These are phyloP conservation scores for Hepsetus odoe DNA, from an alignment of 2,113 vertebrate genomes.

Conservation along the genomic window DNA sequence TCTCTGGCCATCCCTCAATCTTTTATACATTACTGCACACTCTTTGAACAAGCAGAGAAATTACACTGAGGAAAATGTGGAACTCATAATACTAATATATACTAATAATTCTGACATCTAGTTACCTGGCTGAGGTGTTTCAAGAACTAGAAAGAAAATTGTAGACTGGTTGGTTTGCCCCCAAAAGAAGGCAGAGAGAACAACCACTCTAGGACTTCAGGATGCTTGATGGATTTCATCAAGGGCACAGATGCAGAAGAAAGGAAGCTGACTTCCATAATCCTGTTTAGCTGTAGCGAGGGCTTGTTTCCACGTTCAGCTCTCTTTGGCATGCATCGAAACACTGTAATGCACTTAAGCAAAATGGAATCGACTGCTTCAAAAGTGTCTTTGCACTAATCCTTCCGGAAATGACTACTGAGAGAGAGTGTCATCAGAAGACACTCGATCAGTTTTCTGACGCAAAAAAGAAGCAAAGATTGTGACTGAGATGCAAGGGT, in stretches of 20 bases:
- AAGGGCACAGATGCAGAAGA: not conserved
- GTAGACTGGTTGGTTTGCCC: no score
- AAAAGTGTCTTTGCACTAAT: not conserved
- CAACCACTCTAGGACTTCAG: not conserved
- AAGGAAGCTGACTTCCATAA: not conserved
- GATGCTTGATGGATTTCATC: not conserved
- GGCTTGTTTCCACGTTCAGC: not conserved
- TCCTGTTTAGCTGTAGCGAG: not conserved
- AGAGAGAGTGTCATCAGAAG: not conserved
- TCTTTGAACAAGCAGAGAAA: no score
- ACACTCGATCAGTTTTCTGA: not conserved
- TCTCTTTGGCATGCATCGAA: not conserved
- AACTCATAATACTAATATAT: not conserved
- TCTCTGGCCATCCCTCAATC: no score
- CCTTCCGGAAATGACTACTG: not conserved
- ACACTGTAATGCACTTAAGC: not conserved
- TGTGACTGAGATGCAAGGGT: not conserved
- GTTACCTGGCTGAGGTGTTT: not conserved
- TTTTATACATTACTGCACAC: no score
- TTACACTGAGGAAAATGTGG: no score
- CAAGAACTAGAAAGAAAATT: no score
- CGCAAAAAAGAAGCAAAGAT: not conserved
- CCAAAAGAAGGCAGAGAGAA: not conserved
- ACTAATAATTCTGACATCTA: no score
- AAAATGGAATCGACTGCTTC: not conserved